Evolutionary conservation across 2,113 vertebrate genomes (phyloP).

Genomic region (Amphiprion ocellaris): DNA sequence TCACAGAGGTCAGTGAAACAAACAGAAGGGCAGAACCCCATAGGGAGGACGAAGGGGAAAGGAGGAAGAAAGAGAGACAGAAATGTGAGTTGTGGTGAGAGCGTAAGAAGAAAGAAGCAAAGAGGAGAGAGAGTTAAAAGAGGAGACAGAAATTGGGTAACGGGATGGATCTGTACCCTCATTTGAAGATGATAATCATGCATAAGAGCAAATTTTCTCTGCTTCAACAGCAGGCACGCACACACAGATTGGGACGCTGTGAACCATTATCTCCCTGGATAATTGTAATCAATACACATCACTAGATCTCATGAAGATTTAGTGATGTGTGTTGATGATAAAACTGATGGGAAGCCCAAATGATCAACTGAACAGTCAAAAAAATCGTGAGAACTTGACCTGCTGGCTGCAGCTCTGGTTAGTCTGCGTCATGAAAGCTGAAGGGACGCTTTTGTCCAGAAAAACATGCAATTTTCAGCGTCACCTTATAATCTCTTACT

Average conservation of each 20-base stretch:
- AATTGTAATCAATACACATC: constrained; percentile 33
- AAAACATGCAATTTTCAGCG: background rate
- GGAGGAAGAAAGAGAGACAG: background rate
- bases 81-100: constrained; percentile 3
- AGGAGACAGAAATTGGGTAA: background rate
- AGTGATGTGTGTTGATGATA: constrained; percentile 14
- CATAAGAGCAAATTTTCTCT: constrained; percentile 19
- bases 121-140: background rate
- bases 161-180: background rate
- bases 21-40: constrained; percentile 49
- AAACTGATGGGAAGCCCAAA: constrained; percentile 6
- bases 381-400: constrained; percentile 13
- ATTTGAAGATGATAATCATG: constrained; percentile 27
- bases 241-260: constrained; percentile 3
- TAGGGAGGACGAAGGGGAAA: background rate
- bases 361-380: constrained; percentile 13
- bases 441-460: background rate
- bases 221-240: constrained; percentile 17
- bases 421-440: background rate
- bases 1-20: constrained; percentile 62
- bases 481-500: background rate
- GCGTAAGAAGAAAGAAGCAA: background rate
- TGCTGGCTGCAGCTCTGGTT: background rate
- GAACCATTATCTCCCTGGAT: constrained; percentile 21
- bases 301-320: background rate